Evolutionary conservation across 1,140 invertebrate species (phyloP).

Genomic region (Drosophila serrata): DNA sequence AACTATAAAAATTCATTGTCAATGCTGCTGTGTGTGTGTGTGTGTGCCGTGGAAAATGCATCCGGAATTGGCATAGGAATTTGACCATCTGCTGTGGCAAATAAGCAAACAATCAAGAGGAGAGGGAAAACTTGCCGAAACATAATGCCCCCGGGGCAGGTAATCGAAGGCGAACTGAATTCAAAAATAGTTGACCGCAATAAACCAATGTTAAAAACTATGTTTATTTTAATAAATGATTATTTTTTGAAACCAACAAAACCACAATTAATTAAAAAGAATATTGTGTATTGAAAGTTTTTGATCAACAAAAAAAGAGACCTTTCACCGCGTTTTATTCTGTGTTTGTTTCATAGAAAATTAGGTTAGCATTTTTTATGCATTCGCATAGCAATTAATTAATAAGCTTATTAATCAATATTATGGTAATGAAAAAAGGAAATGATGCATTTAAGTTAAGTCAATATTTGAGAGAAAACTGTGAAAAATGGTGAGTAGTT

Average conservation of each 20-base stretch:
- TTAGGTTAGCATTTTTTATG: background rate
- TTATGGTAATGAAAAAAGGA: background rate
- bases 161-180: background rate
- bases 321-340: background rate
- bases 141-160: slow-evolving; percentile 11
- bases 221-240: slow-evolving; percentile 35
- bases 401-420: background rate
- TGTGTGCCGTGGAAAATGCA: slow-evolving; percentile 20
- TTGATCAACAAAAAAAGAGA: slow-evolving; percentile 2
- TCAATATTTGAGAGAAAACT: background rate
- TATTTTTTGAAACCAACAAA: slow-evolving; percentile 4
- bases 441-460: background rate
- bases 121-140: slow-evolving; percentile 19
- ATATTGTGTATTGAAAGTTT: slow-evolving; percentile 1
- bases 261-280: slow-evolving; percentile 31
- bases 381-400: background rate
- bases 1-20: slow-evolving; percentile 52
- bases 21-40: slow-evolving; percentile 5
- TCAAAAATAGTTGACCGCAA: slow-evolving; percentile 23
- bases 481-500: background rate
- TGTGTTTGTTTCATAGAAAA: background rate
- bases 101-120: slow-evolving; percentile 51
- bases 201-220: slow-evolving; percentile 14
- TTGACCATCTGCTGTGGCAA: slow-evolving; percentile 66
- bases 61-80: slow-evolving; percentile 48